A percentile compares a stretch with the other conserved stretches of the same genome.
Evolutionary conservation across 1,140 invertebrate genomes (phyloP).

Genomic region (Ectropis grisescens): DNA sequence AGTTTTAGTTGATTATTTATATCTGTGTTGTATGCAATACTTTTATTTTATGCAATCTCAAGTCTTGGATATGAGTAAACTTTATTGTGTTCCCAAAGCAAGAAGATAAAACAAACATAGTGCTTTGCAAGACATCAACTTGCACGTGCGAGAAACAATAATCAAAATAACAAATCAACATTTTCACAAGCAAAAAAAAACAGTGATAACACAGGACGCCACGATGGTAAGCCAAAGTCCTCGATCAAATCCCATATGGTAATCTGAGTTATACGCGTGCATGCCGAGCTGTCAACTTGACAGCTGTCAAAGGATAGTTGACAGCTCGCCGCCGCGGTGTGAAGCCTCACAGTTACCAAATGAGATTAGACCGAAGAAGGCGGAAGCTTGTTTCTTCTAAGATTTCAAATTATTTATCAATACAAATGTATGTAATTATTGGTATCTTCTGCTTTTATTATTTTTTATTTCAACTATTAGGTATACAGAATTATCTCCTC

Average conservation of each 20-base stretch:
- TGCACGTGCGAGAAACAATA: conserved; percentile 21
- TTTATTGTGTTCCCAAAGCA: conserved; percentile 9
- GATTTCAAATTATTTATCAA: too few species aligned
- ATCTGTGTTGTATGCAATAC: too few species aligned
- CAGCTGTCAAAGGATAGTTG: conserved; percentile 79
- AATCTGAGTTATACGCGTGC: conserved; percentile 61
- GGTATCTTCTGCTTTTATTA: too few species aligned
- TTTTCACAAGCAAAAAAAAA: conserved; percentile 38
- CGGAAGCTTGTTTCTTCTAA: conserved; percentile 43
- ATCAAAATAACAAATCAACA: too few species aligned
- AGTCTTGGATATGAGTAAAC: too few species aligned
- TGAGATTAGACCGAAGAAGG: conserved; percentile 82
- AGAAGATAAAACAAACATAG: conserved; percentile 18
- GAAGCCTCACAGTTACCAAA: conserved; percentile 89
- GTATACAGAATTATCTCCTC: too few species aligned
- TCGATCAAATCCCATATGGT: conserved; percentile 80
- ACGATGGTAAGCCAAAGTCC: conserved; percentile 50
- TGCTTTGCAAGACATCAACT: conserved; percentile 20
- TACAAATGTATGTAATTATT: too few species aligned
- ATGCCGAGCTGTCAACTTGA: conserved; percentile 69
- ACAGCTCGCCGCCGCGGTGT: conserved; percentile 46
- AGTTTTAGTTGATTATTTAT: too few species aligned
- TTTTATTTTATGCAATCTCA: too few species aligned
- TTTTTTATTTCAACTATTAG: too few species aligned
- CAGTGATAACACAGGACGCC: conserved; percentile 46